Base-by-base conservation (phyloP, 1,140 invertebrate genomes). In the Thaumatotibia leucotreta region DNA sequence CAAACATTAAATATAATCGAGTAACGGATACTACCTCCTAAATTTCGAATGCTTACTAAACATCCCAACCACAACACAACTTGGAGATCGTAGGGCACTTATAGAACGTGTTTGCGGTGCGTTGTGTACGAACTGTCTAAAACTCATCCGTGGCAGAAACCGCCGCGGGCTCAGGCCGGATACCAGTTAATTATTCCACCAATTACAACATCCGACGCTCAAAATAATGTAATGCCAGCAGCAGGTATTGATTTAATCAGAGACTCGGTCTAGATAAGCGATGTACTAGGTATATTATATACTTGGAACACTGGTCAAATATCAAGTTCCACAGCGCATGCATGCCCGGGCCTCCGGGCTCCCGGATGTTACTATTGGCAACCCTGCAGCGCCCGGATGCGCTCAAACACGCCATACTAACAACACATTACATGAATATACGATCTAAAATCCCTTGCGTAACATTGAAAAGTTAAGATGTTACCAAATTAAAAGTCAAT, bases 291-390 rank as follows among this genome's bases (percentile, higher is more conserved):
- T 58, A 69, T 52, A 66, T 66, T 65, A 69, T 66, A 69, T 64
- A 64, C 69, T 66, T 68, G 54, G 68, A 72, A 74, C 67, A 72
- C 63, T 71, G 74, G 74, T 75, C 76, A 79, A 79, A 75, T 70
- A 69, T 77, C 74, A 67, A 72, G 68, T 73, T 71, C 73, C 73
- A 68, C 66, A 67, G 76, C 77, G 69, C 73, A 70, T 75, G 77
- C 77, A 74, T 73, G 72, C 73, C 77, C 70, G 66, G 74, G 74
- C 72, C 39, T 45, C 35, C n/a, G n/a, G n/a, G 35, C 67, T 68
- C 72, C 77, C 82, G 80, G 82, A 83, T 84, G 84, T 86, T 79
- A 81, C 84, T 82, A 84, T 83, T 80, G 84, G 84, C 77, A 86
- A 86, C 84, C 68, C 72, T 68, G 74, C 73, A 72, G 68, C 66